Percentiles rank a stretch among this genome's conserved stretches.
Evolutionary conservation across 2,113 vertebrate species (phyloP).

Genomic region (Alligator sinensis): DNA sequence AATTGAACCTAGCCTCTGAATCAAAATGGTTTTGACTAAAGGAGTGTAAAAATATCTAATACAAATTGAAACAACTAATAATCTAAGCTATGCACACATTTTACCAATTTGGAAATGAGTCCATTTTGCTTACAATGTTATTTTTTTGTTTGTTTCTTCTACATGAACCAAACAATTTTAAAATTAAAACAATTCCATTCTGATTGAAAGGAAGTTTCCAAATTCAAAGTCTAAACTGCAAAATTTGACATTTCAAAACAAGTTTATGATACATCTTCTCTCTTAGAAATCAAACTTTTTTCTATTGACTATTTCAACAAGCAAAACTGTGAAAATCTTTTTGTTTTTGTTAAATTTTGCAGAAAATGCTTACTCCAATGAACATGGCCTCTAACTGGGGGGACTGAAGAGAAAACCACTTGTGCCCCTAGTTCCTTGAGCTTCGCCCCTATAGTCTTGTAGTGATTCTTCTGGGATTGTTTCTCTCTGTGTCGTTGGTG

Average conservation of each 20-base stretch:
- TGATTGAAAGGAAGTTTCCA: neutral
- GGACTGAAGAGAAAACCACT: no score
- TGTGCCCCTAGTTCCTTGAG: no score
- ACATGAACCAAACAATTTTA: neutral
- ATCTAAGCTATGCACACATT: neutral
- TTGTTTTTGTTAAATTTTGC: neutral
- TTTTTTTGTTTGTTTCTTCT: neutral
- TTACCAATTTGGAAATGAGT: neutral
- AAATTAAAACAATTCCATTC: neutral
- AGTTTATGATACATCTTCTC: neutral
- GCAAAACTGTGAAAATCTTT: neutral
- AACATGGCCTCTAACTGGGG: no score
- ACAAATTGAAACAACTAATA: neutral
- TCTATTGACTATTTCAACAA: neutral
- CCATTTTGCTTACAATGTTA: neutral
- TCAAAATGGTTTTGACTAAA: neutral
- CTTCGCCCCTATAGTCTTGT: no score
- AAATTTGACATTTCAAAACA: neutral
- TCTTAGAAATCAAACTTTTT: neutral
- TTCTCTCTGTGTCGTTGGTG: no score
- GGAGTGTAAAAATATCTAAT: neutral
- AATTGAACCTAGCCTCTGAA: neutral
- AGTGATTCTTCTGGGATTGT: no score
- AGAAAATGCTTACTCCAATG: neutral
- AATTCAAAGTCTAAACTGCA: neutral